phyloP scores from a whole-genome alignment of 2,888 invertebrate species.

The Conomelus anceps region DNA sequence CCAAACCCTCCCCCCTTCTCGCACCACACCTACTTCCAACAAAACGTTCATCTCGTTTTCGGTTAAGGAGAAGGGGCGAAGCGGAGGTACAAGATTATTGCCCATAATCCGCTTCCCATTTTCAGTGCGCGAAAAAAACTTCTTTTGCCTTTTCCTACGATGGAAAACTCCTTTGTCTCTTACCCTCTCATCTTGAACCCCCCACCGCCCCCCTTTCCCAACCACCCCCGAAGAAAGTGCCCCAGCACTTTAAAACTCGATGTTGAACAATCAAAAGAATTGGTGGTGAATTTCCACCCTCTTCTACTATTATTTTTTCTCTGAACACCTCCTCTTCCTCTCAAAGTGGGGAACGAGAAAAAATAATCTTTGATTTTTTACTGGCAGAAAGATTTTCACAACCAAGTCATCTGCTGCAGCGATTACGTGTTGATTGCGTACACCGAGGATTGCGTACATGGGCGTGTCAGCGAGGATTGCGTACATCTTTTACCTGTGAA shows the following conservation, averaged over 20 bases:
- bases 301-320: background rate
- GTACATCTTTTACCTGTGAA: too few relatives aligned
- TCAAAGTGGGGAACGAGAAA: too few relatives aligned
- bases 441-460: too few relatives aligned
- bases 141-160: background rate
- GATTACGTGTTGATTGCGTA: too few relatives aligned
- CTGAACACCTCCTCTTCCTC: too few relatives aligned
- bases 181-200: background rate
- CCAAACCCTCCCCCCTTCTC: background rate
- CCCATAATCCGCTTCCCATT: background rate
- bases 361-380: background rate
- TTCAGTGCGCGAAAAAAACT: background rate
- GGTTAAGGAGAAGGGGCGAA: background rate
- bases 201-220: background rate
- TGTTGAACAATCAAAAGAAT: background rate
- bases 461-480: too few relatives aligned
- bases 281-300: background rate
- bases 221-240: background rate
- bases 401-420: too few relatives aligned
- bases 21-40: too few relatives aligned
- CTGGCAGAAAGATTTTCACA: too few relatives aligned
- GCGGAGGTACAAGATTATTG: too few relatives aligned
- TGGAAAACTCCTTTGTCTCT: background rate
- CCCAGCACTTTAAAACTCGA: background rate
- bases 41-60: too few relatives aligned